These are phyloP conservation scores for Hyles euphorbiae DNA, from an alignment of 1,140 invertebrate species.

Conservation along the genomic window DNA sequence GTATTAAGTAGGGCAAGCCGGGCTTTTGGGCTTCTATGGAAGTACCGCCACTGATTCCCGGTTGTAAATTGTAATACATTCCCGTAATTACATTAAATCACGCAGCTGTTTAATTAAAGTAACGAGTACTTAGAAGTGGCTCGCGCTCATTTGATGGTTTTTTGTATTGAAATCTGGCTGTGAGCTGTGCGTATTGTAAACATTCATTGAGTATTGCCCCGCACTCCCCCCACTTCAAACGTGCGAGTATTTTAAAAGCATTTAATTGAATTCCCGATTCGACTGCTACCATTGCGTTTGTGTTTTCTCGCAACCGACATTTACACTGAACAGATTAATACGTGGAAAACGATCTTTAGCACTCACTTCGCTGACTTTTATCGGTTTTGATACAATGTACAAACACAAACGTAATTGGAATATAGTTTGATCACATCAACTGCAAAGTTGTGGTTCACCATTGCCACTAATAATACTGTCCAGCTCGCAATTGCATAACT, in stretches of 20 bases:
- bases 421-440: too few relatives aligned
- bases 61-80: too few relatives aligned
- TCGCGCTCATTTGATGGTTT: slow-evolving; percentile 11
- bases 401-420: too few relatives aligned
- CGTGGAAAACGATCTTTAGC: too few relatives aligned
- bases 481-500: too few relatives aligned
- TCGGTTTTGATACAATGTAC: too few relatives aligned
- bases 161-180: slow-evolving; percentile 4
- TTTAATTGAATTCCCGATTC: slow-evolving; percentile 16
- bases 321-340: not conserved
- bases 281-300: not conserved
- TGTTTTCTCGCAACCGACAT: not conserved
- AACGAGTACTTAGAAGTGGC: slow-evolving; percentile 12
- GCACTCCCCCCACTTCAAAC: slow-evolving; percentile 5
- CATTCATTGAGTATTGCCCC: slow-evolving; percentile 2
- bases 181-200: slow-evolving; percentile 10
- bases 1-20: too few relatives aligned
- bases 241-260: slow-evolving; percentile 5
- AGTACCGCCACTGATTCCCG: too few relatives aligned
- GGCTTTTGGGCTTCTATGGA: too few relatives aligned
- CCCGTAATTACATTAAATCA: not conserved
- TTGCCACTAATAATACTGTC: too few relatives aligned
- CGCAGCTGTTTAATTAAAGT: slow-evolving; percentile 15
- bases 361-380: too few relatives aligned
- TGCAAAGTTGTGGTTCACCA: too few relatives aligned